Evolutionary conservation across 2,113 vertebrate species (phyloP).

Genomic region (Patagioenas fasciata): DNA sequence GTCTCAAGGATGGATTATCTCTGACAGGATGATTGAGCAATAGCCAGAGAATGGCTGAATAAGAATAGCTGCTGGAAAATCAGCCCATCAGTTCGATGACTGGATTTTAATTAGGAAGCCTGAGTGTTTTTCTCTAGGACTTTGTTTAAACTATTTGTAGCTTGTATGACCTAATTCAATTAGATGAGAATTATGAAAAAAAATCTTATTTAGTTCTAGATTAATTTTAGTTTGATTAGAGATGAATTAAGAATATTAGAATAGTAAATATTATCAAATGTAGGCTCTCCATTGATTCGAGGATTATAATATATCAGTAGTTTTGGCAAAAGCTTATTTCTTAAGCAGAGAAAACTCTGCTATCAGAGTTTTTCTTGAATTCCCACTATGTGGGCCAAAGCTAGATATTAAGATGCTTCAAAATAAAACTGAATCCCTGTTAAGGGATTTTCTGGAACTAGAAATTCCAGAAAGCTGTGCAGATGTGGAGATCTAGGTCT

Average conservation of each 20-base stretch:
- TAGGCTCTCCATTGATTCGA: neutral
- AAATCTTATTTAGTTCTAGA: neutral
- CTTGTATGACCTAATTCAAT: neutral
- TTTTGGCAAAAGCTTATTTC: neutral
- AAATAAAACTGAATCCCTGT: neutral
- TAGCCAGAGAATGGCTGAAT: neutral
- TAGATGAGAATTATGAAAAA: neutral
- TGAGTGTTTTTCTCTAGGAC: neutral
- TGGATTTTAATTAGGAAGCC: neutral
- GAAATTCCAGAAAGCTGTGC: neutral
- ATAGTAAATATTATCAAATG: neutral
- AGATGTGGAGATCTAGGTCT: neutral
- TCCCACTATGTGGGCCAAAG: neutral
- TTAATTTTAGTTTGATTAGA: neutral
- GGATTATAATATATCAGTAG: neutral
- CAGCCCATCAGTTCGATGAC: neutral
- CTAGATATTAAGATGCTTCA: neutral
- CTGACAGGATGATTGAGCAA: constrained; percentile 20
- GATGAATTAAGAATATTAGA: neutral
- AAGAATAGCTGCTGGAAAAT: constrained; percentile 4
- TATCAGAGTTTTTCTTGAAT: neutral
- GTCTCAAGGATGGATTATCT: neutral
- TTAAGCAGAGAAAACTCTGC: neutral
- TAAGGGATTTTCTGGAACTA: too few species aligned
- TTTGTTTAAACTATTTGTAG: neutral